A percentile compares a stretch with the other conserved stretches of the same genome.
These are phyloP conservation scores for Chymomyza caudatula DNA, from an alignment of 2,888 invertebrate genomes.

Conservation along the genomic window DNA sequence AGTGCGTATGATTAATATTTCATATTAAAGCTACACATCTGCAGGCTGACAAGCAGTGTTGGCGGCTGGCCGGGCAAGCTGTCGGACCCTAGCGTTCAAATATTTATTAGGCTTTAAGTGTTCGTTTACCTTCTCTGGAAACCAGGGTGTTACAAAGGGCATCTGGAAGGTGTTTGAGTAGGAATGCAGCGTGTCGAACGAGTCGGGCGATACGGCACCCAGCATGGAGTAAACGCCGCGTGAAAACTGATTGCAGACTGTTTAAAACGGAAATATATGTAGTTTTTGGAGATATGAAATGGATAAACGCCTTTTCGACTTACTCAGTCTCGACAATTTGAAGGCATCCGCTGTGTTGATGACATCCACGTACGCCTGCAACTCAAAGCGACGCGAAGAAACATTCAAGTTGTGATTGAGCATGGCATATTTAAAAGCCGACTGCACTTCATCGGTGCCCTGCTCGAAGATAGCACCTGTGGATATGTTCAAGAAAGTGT, in stretches of 20 bases:
- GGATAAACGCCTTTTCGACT: conserved; percentile 80
- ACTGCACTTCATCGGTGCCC: conserved; percentile 93
- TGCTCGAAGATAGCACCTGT: conserved; percentile 95
- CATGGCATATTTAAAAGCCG: conserved; percentile 95
- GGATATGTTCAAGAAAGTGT: conserved; percentile 53
- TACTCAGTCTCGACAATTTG: conserved; percentile 93
- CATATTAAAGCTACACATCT: conserved; percentile 51
- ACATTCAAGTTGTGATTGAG: conserved; percentile 91
- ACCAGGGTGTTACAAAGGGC: conserved; percentile 96
- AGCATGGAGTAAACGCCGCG: conserved; percentile 93
- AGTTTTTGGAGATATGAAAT: not conserved
- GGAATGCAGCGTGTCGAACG: conserved; percentile 95
- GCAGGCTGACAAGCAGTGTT: not conserved
- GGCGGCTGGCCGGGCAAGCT: not conserved
- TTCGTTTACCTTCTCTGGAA: conserved; percentile 89
- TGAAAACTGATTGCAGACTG: conserved; percentile 94
- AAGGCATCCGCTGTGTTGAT: conserved; percentile 96
- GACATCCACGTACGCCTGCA: conserved; percentile 93
- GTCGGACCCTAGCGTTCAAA: conserved; percentile 30
- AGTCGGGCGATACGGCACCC: conserved; percentile 93
- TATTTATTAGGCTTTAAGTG: conserved; percentile 51
- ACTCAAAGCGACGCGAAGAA: conserved; percentile 87
- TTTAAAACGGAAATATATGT: conserved; percentile 39
- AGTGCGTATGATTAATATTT: conserved; percentile 74
- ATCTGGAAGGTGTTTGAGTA: conserved; percentile 97